Evolutionary conservation across 2,888 invertebrate species (phyloP), one percentile per base, ranked within the genome.

Genomic region (Drosophila conformis): DNA sequence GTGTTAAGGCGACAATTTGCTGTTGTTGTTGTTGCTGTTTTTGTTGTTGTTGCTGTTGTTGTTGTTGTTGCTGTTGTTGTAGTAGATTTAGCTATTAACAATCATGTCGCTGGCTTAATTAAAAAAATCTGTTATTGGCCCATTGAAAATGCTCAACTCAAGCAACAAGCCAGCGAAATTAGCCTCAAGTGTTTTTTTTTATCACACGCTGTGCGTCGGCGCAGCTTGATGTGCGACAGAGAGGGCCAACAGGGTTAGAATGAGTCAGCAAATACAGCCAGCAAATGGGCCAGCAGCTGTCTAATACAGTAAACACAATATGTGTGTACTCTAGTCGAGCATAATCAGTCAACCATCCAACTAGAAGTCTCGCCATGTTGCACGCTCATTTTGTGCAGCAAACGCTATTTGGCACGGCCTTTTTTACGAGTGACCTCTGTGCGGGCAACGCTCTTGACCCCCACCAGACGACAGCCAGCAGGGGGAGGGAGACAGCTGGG

Each of bases 201-300:
- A 67, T 67, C 63, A 66, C 89, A 87, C 66, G 87, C 85, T 89
- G 88, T 85, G 85, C 89, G 82, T 73, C 64, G 61, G 89, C 89
- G 84, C 84, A 71, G 58, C 35, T 18, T 46, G 36, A 36, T 27
- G 57, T 49, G 58, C 27, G 65, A 56, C 11, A 38, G 52, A 72
- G 56, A 46, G 38, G 2, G 31, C 4, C 1, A 25, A 18, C 0
- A 27, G 27, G 0, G 46, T 29, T 36, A 42, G 40, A 61, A 58
- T 1, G 61, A 64, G 56, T 13, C 15, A 29, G 60, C 59, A 60
- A 60, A 40, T 35, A 58, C 18, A 38, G 27, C 27, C 11, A 38
- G 27, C 33, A 4, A n/a, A 1, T 46, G 21, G 15, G 56, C 49
- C 89, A 87, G 87, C 89, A 87, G 87, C 89, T 87, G 85, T 80